Evolutionary conservation across 2,888 invertebrate species (phyloP), one percentile per base, ranked within the genome.

Genomic region (Augiades crinisus): DNA sequence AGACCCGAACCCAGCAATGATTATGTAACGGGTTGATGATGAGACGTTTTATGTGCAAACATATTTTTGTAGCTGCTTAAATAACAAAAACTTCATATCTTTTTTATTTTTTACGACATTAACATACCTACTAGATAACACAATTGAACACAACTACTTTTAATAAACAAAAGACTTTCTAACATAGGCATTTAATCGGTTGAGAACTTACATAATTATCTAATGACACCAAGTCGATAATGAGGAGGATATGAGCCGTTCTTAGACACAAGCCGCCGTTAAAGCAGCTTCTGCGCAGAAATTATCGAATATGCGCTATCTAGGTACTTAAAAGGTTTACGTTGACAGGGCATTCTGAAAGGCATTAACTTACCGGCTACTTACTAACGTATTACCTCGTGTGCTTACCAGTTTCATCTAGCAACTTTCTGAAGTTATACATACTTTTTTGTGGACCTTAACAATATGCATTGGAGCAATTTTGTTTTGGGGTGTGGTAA

Each of bases 241-340:
- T 17, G 13, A 33, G 13, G 24, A 14, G 10, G 14, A 40, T 14
- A 12, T 37, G 10, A 24, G 8, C 5, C 37, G 14, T 10, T 6
- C 27, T 10, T 19, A 17, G 22, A 34, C 24, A 33, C 50, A 13
- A 30, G 36, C 17, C 21, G 44, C 5, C 19, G n/a, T 13, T 5
- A 27, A 41, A 50, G 27, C 43, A 36, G 50, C 43, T 51, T 36
- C 36, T 43, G 44, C 50, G 19, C 17, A 44, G 19, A 37, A 44
- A 12, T 37, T 44, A 51, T 51, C 50, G 16, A 19, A 36, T 50
- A 36, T 27, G 24, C 36, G 10, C 36, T 44, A 44, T 44, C 50
- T 27, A 2, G 14, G 10, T 44, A 30, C 50, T 51, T 51, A 51
- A 51, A 51, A 51, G 50, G 43, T 34, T 43, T 50, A 12, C 44